Evolutionary conservation across 2,888 invertebrate species (phyloP).

Genomic region (Perdita meconis): DNA sequence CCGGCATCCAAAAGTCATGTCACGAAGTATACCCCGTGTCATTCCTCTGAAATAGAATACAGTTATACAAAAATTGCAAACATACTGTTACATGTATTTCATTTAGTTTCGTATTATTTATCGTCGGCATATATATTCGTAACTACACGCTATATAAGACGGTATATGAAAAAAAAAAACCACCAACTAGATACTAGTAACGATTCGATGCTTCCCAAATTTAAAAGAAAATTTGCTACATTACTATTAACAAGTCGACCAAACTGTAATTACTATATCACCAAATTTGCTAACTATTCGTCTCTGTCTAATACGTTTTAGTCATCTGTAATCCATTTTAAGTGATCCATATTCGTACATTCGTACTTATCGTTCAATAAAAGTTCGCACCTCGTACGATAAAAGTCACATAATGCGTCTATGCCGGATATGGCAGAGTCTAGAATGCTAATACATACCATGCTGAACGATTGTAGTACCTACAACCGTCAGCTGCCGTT

Average conservation of each 20-base stretch:
- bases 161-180: not conserved
- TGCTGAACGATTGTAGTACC: slow-evolving; percentile 77
- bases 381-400: slow-evolving; percentile 1
- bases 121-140: not conserved
- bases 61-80: slow-evolving; percentile 50
- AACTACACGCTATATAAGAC: not conserved
- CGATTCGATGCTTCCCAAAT: not conserved
- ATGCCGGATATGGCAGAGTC: slow-evolving; percentile 44
- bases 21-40: slow-evolving; percentile 67
- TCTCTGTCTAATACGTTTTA: not conserved
- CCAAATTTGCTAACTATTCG: slow-evolving; percentile 2
- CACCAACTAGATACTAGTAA: slow-evolving; percentile 5
- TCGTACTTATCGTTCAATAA: not conserved
- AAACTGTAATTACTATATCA: slow-evolving; percentile 14
- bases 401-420: slow-evolving; percentile 22
- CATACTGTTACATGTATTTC: slow-evolving; percentile 30
- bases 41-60: slow-evolving; percentile 74
- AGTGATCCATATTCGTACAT: not conserved
- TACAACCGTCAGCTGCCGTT: slow-evolving; percentile 80
- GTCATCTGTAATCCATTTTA: not conserved
- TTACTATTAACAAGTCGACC: not conserved
- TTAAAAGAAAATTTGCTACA: not conserved
- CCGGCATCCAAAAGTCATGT: slow-evolving; percentile 75
- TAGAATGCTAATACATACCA: slow-evolving; percentile 80
- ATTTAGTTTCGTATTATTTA: not conserved